Base-by-base conservation (phyloP, 1,140 invertebrate genomes). In the Rhyzopertha dominica region DNA sequence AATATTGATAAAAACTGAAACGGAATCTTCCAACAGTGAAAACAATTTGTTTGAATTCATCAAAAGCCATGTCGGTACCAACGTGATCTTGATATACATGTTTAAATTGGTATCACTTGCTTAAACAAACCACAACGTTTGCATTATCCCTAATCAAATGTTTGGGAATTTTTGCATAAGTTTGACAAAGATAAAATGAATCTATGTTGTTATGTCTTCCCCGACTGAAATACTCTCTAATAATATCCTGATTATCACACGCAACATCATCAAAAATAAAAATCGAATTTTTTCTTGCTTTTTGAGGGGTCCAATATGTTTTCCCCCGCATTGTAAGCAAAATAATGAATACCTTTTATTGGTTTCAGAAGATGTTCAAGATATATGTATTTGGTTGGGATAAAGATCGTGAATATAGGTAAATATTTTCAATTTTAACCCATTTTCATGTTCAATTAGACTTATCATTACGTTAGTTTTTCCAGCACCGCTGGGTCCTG, bases 41-140 rank as follows among this genome's bases (percentile, higher is more conserved):
- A 30, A 51, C 62, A 69, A 51, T 41, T 7, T 38, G 5, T 16
- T 38, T 40, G 25, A 68, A 68, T 43, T 58, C 10, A 25, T 54
- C 34, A 57, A 49, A 69, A 2, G 34, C 25, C 49, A 72, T 64
- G 49, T 71, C 63, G 5, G 58, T 57, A 19, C 36, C 30, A 4
- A 69, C 56, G 56, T 70, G 62, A 48, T 71, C 63, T 19, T 62
- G 47, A 43, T 63, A 69, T 28, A 69, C 58, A 56, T 71, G 68
- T 61, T 61, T 22, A 70, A 53, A 61, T 71, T 71, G 5, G 53
- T 48, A 32, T 64, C 59, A 61, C 68, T 58, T 70, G 68, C 51
- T 62, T 62, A 56, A 70, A 70, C 12, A 69, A 10, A 66, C 43
- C 10, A 68, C 19, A 16, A 68, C 46, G 57, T 70, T 68, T 23